A percentile compares a stretch with the other conserved stretches of the same genome.
Evolutionary conservation across 2,888 invertebrate genomes (phyloP).

Genomic region (Helicoverpa assulta): DNA sequence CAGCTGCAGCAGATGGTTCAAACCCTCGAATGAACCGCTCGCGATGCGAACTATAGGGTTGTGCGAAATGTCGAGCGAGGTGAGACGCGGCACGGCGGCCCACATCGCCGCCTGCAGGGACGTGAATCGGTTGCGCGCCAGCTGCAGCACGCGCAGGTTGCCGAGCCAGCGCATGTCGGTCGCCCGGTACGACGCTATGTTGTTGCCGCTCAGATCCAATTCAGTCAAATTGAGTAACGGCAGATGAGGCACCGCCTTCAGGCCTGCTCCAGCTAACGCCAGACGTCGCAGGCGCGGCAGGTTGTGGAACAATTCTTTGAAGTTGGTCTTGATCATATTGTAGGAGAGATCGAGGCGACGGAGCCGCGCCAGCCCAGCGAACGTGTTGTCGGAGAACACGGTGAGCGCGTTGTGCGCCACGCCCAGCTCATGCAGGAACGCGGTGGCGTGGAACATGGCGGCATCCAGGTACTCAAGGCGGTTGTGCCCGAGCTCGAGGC

Average conservation of each 20-base stretch:
- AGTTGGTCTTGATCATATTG: slow-evolving; percentile 94
- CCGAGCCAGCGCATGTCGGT: slow-evolving; percentile 91
- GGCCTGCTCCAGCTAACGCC: slow-evolving; percentile 92
- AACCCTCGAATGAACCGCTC: slow-evolving; percentile 91
- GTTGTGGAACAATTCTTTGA: slow-evolving; percentile 95
- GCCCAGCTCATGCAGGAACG: slow-evolving; percentile 93
- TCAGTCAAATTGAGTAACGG: slow-evolving; percentile 92
- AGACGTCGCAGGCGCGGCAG: slow-evolving; percentile 93
- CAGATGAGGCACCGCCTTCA: slow-evolving; percentile 92
- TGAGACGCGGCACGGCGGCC: slow-evolving; percentile 91
- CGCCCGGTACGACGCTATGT: slow-evolving; percentile 91
- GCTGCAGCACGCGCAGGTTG: slow-evolving; percentile 91
- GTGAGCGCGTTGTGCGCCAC: slow-evolving; percentile 94
- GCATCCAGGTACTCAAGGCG: slow-evolving; percentile 95
- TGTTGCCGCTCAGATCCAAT: slow-evolving; percentile 93
- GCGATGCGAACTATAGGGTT: slow-evolving; percentile 94
- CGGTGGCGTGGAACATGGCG: slow-evolving; percentile 92
- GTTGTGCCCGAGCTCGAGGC: slow-evolving; percentile 93
- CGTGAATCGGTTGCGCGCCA: slow-evolving; percentile 93
- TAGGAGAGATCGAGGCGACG: slow-evolving; percentile 93
- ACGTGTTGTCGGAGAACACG: slow-evolving; percentile 95
- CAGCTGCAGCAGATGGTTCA: slow-evolving; percentile 92
- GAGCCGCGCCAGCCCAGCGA: slow-evolving; percentile 93
- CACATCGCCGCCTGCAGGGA: slow-evolving; percentile 93
- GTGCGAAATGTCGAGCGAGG: slow-evolving; percentile 93